Percentiles rank a stretch among this genome's conserved stretches.
These are phyloP conservation scores for Myocastor coypus DNA, from an alignment of 2,113 vertebrate species.

Conservation along the genomic window DNA sequence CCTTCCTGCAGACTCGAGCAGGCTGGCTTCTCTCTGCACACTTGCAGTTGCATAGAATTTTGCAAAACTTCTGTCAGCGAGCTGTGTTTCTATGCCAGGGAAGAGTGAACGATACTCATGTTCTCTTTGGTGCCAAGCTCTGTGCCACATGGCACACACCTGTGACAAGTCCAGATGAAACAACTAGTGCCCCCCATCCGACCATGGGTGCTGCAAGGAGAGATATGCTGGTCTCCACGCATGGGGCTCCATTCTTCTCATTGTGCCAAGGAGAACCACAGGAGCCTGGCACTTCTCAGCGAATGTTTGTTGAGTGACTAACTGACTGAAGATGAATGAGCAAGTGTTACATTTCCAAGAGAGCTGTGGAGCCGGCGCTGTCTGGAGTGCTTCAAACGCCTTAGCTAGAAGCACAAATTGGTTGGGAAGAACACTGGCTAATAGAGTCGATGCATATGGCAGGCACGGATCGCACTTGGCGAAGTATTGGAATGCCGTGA, in stretches of 20 bases:
- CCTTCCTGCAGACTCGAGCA: fast-evolving
- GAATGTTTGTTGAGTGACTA: conserved; percentile 41
- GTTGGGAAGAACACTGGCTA: not conserved
- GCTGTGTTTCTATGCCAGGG: not conserved
- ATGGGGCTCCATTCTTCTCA: not conserved
- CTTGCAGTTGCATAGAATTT: fast-evolving
- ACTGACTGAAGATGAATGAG: not conserved
- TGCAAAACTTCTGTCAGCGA: not conserved
- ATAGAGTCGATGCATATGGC: fast-evolving
- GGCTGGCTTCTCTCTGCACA: fast-evolving
- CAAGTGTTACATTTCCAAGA: not conserved
- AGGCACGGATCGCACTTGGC: not conserved
- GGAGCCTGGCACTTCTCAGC: not conserved
- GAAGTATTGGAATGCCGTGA: fast-evolving
- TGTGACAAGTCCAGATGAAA: not conserved
- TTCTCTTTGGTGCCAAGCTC: not conserved
- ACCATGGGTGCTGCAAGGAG: not conserved
- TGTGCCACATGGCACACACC: not conserved
- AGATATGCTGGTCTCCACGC: fast-evolving
- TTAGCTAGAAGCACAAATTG: not conserved
- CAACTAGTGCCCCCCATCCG: fast-evolving
- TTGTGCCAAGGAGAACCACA: not conserved
- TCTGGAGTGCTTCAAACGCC: not conserved
- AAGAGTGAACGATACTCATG: fast-evolving
- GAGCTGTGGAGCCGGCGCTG: not conserved